A percentile compares a stretch with the other conserved stretches of the same genome.
phyloP scores from a whole-genome alignment of 1,140 invertebrate genomes.

The Drosophila rufa region DNA sequence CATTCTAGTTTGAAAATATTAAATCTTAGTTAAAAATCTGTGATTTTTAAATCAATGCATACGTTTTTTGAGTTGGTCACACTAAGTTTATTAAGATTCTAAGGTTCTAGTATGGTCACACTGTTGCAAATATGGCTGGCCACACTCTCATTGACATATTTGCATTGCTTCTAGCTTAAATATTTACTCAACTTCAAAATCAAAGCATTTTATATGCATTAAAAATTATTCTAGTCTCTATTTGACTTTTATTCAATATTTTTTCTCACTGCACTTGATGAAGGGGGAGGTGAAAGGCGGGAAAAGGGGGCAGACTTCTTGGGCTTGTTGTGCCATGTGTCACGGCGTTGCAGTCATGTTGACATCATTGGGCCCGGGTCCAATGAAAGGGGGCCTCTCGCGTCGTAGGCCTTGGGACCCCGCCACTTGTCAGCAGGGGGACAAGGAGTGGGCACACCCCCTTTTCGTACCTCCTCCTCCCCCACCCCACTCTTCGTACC shows the following conservation, averaged over 20 bases:
- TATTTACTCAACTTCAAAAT: too few relatives aligned
- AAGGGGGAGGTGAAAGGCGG: slow-evolving; percentile 19
- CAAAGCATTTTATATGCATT: accelerated
- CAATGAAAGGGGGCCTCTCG: slow-evolving; percentile 18
- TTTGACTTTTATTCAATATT: too few relatives aligned
- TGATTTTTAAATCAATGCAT: too few relatives aligned
- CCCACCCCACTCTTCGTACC: background rate
- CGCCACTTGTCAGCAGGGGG: slow-evolving; percentile 66
- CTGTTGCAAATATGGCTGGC: too few relatives aligned
- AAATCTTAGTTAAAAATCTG: too few relatives aligned
- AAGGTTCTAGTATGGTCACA: too few relatives aligned
- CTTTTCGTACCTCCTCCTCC: background rate
- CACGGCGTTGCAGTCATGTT: slow-evolving; percentile 81
- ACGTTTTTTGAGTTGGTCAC: too few relatives aligned
- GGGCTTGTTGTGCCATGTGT: slow-evolving; percentile 83
- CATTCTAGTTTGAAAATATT: too few relatives aligned
- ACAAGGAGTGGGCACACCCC: background rate
- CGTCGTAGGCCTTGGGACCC: slow-evolving; percentile 35
- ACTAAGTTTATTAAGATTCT: too few relatives aligned
- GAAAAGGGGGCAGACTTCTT: slow-evolving; percentile 58
- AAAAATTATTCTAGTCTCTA: too few relatives aligned
- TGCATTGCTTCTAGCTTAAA: too few relatives aligned
- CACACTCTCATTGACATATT: too few relatives aligned
- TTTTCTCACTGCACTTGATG: background rate
- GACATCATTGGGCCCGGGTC: slow-evolving; percentile 68